Percentiles rank a stretch among this genome's conserved stretches.
phyloP scores from a whole-genome alignment of 2,888 invertebrate species.

The Aphodius sticticus region DNA sequence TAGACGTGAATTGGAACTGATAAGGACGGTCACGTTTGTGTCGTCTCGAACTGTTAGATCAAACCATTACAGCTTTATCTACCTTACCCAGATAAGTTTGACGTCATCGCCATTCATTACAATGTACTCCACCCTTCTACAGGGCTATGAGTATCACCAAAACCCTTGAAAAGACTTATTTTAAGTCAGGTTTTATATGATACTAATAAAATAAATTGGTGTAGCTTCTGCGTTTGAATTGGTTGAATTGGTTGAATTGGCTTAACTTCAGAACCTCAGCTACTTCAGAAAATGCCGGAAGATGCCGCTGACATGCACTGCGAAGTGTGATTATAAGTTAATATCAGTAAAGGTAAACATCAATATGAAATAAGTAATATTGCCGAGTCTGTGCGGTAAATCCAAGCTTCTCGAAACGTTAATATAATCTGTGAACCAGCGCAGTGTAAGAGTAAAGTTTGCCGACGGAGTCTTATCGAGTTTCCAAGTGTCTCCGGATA shows the following conservation, averaged over 20 bases:
- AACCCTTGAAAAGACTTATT: too few relatives aligned
- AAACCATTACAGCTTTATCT: not conserved
- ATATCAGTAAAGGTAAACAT: not conserved
- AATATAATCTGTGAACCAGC: constrained; percentile 36
- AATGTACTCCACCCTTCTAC: not conserved
- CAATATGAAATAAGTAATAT: not conserved
- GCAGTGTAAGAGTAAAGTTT: constrained; percentile 44
- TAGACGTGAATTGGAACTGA: not conserved
- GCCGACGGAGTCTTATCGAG: constrained; percentile 45
- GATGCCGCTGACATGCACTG: too few relatives aligned
- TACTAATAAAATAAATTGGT: too few relatives aligned
- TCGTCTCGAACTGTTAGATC: not conserved
- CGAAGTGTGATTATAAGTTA: too few relatives aligned
- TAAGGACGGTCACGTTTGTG: not conserved
- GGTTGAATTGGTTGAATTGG: too few relatives aligned
- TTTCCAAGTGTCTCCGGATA: constrained; percentile 44
- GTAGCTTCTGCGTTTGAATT: too few relatives aligned
- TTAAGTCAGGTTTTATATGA: too few relatives aligned
- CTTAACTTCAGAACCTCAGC: too few relatives aligned
- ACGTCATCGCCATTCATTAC: not conserved
- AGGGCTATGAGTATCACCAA: too few relatives aligned
- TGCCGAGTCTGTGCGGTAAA: constrained; percentile 20
- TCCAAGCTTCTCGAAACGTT: constrained; percentile 31
- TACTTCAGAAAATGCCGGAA: too few relatives aligned
- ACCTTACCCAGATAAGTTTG: not conserved